phyloP scores from a whole-genome alignment of 2,888 invertebrate species.

The Drosophila antonietae region DNA sequence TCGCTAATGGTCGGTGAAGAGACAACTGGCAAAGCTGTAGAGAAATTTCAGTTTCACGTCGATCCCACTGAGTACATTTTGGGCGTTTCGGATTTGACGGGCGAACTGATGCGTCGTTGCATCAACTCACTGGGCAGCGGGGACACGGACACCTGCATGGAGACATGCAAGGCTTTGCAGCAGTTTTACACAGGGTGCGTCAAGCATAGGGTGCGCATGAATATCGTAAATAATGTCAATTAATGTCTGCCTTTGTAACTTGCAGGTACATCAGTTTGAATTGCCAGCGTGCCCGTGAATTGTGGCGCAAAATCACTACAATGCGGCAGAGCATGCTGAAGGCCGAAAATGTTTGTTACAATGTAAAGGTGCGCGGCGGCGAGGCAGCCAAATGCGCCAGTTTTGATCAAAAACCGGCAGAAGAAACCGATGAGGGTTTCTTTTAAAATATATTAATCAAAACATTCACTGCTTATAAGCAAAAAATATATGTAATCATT shows the following conservation, averaged over 20 bases:
- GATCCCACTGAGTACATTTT: constrained; percentile 88
- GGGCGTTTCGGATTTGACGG: constrained; percentile 94
- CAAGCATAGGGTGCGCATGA: neutral
- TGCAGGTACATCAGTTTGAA: constrained; percentile 85
- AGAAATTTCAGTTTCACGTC: constrained; percentile 78
- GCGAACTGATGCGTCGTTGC: constrained; percentile 95
- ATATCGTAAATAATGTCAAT: neutral
- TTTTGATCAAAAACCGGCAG: constrained; percentile 83
- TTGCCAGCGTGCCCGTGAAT: constrained; percentile 86
- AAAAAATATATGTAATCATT: neutral
- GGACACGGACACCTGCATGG: constrained; percentile 89
- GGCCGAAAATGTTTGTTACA: constrained; percentile 93
- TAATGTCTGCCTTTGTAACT: constrained; percentile 21
- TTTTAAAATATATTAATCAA: constrained; percentile 50
- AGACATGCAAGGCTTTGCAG: constrained; percentile 90
- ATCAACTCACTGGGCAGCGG: constrained; percentile 93
- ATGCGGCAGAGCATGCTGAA: constrained; percentile 91
- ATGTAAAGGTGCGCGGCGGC: constrained; percentile 91
- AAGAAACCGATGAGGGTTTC: constrained; percentile 85
- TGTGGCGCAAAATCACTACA: constrained; percentile 89
- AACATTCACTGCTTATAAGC: neutral
- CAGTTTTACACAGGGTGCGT: constrained; percentile 81
- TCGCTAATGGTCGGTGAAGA: constrained; percentile 7
- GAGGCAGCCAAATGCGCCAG: constrained; percentile 87
- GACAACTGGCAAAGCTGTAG: neutral